Evolutionary conservation across 2,113 vertebrate genomes (phyloP), one percentile per base, ranked within the genome.

Genomic region (Centrocercus urophasianus): DNA sequence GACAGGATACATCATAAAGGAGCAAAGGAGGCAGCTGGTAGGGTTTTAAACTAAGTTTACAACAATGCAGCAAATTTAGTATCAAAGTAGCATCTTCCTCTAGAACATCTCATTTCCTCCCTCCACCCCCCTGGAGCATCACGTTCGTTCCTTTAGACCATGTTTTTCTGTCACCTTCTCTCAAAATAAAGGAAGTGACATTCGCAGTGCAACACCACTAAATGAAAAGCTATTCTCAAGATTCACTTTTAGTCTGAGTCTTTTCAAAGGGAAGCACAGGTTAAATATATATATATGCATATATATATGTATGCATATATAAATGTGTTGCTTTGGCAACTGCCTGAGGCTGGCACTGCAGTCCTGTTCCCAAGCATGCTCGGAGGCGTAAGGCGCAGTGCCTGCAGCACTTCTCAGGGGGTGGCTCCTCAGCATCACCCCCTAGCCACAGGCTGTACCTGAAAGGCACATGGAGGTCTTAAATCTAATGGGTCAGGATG

Each of bases 121-220:
- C 73, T 73, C 48, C 69, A 93, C 54, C 76, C 76, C 72, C n/a
- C 57, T 75, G 36, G 45, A 95, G 65, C 38, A 15, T 16, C 80
- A 70, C 3, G 8, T 78, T 93, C 93, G 85, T 86, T 87, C 60
- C 80, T 91, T 88, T 78, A 84, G 65, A 83, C 83, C 79, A 88
- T 61, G 40, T 25, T 86, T 89, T 81, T 78, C 83, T 88, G 80
- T 75, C 79, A 88, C 94, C 79, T 95, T 93, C 65, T 17, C 75
- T 96, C 82, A 83, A 75, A 96, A 93, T 89, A 89, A 83, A 93
- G 73, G 47, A 94, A 89, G 89, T 90, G 93, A 88, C 87, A 90
- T 86, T 94, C 86, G 86, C 27, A 0, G 73, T 91, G 83, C 77
- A 86, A 91, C 83, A 86, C 80, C 40, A 22, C 57, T 81, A 83